A percentile compares a stretch with the other conserved stretches of the same genome.
These are phyloP conservation scores for Scolopax rusticola DNA, from an alignment of 2,797 vertebrate species.

Conservation along the genomic window DNA sequence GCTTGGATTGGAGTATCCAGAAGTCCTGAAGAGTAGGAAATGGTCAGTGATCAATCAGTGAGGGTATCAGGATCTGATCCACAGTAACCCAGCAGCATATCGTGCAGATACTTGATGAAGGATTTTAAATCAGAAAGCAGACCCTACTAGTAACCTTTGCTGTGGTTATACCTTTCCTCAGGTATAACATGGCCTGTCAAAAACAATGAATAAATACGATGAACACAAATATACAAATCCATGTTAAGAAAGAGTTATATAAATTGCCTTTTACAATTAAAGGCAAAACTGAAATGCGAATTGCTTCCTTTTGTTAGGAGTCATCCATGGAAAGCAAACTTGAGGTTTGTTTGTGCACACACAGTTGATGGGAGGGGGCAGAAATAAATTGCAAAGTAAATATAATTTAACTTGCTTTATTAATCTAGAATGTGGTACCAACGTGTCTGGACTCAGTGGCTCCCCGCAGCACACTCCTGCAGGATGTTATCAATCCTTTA, in stretches of 20 bases:
- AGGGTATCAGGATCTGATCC: not conserved
- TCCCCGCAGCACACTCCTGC: conserved; percentile 16
- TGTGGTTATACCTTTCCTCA: not conserved
- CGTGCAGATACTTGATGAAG: not conserved
- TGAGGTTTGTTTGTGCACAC: conserved; percentile 12
- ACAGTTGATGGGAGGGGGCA: not conserved
- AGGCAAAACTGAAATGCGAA: not conserved
- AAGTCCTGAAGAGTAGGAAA: not conserved
- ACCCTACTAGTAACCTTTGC: not conserved
- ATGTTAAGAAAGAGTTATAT: not conserved
- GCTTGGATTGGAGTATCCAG: not conserved
- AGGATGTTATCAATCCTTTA: conserved; percentile 32
- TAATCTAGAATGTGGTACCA: conserved; percentile 46
- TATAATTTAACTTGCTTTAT: conserved; percentile 67
- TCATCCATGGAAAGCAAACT: not conserved
- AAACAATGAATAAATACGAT: not conserved
- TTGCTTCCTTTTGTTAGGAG: conserved; percentile 9
- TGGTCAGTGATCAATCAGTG: not conserved
- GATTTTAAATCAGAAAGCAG: not conserved
- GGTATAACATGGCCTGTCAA: not conserved
- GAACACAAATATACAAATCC: not conserved
- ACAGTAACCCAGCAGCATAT: not conserved
- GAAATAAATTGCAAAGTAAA: conserved; percentile 49
- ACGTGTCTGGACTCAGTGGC: conserved; percentile 41
- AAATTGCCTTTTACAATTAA: conserved; percentile 13